A percentile compares a stretch with the other conserved stretches of the same genome.
Conservation (phyloP, 2,888 invertebrate species). For the Achlya flavicornis region DNA sequence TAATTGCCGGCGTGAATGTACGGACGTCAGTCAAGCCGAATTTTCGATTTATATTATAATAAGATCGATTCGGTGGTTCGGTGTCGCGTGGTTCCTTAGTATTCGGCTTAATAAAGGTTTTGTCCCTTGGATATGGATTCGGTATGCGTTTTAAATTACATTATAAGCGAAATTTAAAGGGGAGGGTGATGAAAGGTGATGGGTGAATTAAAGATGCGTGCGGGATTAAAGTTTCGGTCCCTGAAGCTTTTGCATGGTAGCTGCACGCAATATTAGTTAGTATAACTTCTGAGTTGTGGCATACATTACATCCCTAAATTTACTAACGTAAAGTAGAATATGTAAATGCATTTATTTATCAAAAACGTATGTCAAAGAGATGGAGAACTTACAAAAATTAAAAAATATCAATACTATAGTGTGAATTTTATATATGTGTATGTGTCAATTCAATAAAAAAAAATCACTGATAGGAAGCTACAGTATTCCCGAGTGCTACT, state of each 20-base stretch:
- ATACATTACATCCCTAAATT: too few species aligned
- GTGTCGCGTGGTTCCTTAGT: conserved; percentile 38
- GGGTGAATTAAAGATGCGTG: conserved; percentile 21
- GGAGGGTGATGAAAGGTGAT: conserved; percentile 15
- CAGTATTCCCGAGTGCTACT: too few species aligned
- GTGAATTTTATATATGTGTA: too few species aligned
- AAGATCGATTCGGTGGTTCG: conserved; percentile 58
- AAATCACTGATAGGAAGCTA: too few species aligned
- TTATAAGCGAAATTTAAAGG: conserved; percentile 7
- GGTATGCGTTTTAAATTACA: conserved; percentile 12
- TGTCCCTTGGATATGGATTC: conserved; percentile 15
- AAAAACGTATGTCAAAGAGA: too few species aligned
- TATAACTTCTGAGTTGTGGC: too few species aligned
- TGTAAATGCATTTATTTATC: too few species aligned
- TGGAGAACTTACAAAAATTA: too few species aligned
- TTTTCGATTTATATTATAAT: conserved; percentile 83
- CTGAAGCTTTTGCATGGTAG: neutral
- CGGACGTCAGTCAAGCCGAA: conserved; percentile 69
- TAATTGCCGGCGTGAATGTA: conserved; percentile 74
- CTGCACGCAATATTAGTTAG: too few species aligned
- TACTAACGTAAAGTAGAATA: too few species aligned
- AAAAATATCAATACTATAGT: too few species aligned
- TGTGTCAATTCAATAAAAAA: too few species aligned
- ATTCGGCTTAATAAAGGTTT: conserved; percentile 38
- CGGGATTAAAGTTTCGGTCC: neutral